phyloP scores from a whole-genome alignment of 2,113 vertebrate genomes.

The Labeo rohita region DNA sequence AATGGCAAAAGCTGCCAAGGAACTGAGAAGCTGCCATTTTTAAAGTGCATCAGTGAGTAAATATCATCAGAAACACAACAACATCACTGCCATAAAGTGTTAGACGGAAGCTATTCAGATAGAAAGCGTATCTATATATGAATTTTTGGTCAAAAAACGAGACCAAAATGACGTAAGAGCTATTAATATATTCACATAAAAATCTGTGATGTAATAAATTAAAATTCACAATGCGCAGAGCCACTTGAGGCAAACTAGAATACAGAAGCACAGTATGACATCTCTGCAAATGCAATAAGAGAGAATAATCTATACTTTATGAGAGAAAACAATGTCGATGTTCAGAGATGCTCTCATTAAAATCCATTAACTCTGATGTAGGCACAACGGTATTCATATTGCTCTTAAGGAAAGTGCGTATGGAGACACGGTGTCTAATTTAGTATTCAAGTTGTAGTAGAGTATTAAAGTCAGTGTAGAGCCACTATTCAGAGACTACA shows the following conservation, averaged over 20 bases:
- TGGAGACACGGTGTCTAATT: neutral
- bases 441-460: neutral
- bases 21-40: neutral
- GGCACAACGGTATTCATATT: neutral
- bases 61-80: neutral
- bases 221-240: neutral
- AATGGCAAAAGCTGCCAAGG: neutral
- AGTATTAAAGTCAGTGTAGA: neutral
- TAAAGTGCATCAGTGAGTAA: neutral
- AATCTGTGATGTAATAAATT: neutral
- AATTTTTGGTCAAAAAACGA: neutral
- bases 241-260: neutral
- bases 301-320: slow-evolving; percentile 9
- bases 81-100: neutral
- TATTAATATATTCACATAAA: neutral
- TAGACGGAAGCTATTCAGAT: neutral
- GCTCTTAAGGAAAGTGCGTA: neutral
- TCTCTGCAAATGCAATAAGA: neutral
- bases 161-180: neutral
- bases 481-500: neutral
- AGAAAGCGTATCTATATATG: neutral
- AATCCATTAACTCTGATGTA: neutral
- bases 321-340: slow-evolving; percentile 5
- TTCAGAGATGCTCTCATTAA: slow-evolving; percentile 14
- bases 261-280: neutral